phyloP scores from a whole-genome alignment of 2,113 vertebrate species.

The Xenus cinereus region DNA sequence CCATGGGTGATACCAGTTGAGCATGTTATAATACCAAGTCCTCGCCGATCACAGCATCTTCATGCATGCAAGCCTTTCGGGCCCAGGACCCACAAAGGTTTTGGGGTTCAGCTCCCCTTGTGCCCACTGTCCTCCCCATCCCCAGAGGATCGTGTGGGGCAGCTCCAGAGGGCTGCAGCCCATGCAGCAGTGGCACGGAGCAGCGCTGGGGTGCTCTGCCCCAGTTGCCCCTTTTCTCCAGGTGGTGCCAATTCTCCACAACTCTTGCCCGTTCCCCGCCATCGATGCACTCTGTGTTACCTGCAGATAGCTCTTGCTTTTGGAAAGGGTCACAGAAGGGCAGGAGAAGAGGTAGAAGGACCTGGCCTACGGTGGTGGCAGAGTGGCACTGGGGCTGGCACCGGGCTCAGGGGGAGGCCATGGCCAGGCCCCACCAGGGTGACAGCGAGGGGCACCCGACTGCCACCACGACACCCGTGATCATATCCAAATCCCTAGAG shows the following conservation, averaged over 20 bases:
- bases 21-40: neutral
- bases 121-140: rapidly evolving
- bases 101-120: neutral
- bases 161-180: neutral
- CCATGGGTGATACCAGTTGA: neutral
- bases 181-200: rapidly evolving
- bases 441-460: neutral
- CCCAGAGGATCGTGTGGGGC: neutral
- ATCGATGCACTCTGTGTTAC: neutral
- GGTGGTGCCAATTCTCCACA: neutral
- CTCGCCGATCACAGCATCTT: neutral
- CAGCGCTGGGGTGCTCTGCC: neutral
- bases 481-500: neutral
- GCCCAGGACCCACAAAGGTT: neutral
- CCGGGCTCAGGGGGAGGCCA: rapidly evolving
- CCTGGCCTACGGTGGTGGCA: neutral
- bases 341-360: neutral
- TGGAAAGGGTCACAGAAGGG: neutral
- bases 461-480: rapidly evolving
- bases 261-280: neutral
- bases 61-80: neutral
- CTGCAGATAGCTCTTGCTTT: neutral
- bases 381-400: neutral
- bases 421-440: neutral
- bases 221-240: neutral